Evolutionary conservation across 2,888 invertebrate species (phyloP).

Genomic region (Lordiphosa andalusiaca): DNA sequence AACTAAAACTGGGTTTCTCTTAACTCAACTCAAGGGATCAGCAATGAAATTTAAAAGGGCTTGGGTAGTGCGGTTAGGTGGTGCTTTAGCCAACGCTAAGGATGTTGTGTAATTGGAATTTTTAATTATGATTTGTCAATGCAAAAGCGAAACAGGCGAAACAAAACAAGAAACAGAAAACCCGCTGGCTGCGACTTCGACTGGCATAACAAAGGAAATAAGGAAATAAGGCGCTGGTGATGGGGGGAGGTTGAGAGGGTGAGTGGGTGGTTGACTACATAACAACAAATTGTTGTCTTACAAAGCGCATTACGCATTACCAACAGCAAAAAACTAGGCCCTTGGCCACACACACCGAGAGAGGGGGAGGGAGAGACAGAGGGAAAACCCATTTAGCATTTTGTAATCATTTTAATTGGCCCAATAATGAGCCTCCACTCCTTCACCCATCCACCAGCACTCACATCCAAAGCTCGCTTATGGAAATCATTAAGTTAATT

Average conservation of each 20-base stretch:
- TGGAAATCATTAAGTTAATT: constrained; percentile 77
- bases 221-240: constrained; percentile 1
- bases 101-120: constrained; percentile 67
- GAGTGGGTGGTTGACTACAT: not conserved
- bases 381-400: constrained; percentile 39
- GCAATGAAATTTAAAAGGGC: not conserved
- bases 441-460: not conserved
- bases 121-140: constrained; percentile 71
- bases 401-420: constrained; percentile 76
- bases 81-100: constrained; percentile 20
- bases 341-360: constrained; percentile 3
- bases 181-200: constrained; percentile 27
- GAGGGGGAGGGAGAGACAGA: not conserved
- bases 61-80: not conserved
- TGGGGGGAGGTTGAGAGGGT: not conserved
- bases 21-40: too few species aligned
- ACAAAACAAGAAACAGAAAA: constrained; percentile 27
- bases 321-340: constrained; percentile 4
- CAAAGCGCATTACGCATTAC: constrained; percentile 12
- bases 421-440: constrained; percentile 51
- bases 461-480: constrained; percentile 40
- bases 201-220: constrained; percentile 10
- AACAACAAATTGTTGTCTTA: constrained; percentile 1
- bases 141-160: constrained; percentile 22
- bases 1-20: too few species aligned